Evolutionary conservation across 2,888 invertebrate genomes (phyloP), one percentile per base, ranked within the genome.

Genomic region (Plagodis dolabraria): DNA sequence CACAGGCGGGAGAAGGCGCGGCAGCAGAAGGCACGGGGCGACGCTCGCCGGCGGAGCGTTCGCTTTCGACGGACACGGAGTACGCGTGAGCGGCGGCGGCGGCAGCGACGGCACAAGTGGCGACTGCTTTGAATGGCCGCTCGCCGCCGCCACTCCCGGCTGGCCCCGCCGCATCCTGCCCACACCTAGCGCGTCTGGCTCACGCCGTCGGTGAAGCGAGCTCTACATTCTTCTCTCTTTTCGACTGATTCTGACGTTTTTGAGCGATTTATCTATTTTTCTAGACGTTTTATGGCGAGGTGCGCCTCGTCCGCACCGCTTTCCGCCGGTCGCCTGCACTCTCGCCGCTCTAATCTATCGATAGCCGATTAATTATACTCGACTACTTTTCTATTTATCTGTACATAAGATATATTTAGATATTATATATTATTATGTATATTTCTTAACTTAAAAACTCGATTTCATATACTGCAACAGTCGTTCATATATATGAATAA

Each of bases 41-140:
- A 36, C 93, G 92, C 66, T 93, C 94, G 47, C 89, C 93, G 38
- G 94, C 93, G 53, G 94, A 94, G 81, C 92, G 94, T 58, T 93
- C 93, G 60, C 91, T 94, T 55, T 95, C 95, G 48, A 95, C 95
- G 47, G 95, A 95, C 85, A 95, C 95, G 65, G 95, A 95, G 90
- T 95, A 95, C 84, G 95, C 95, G 93, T 95, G 94, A 95, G 92
- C 84, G 82, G 85, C 73, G 72, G 57, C 53, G 40, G 40, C 40
- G 40, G 40, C 40, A 10, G 40, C 10, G 40, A 10, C 0, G 9
- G 40, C 9, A 40, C 8, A 8, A 7, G 40, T 10, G 9, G 40
- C 40, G 40, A 10, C 40, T 10, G 40, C 22, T 22, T 22, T 1
- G 22, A 22, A 22, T 22, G 22, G 58, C 52, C 38, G 5, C 38